These are phyloP conservation scores for Bradysia coprophila DNA, from an alignment of 1,140 invertebrate species.

Conservation along the genomic window DNA sequence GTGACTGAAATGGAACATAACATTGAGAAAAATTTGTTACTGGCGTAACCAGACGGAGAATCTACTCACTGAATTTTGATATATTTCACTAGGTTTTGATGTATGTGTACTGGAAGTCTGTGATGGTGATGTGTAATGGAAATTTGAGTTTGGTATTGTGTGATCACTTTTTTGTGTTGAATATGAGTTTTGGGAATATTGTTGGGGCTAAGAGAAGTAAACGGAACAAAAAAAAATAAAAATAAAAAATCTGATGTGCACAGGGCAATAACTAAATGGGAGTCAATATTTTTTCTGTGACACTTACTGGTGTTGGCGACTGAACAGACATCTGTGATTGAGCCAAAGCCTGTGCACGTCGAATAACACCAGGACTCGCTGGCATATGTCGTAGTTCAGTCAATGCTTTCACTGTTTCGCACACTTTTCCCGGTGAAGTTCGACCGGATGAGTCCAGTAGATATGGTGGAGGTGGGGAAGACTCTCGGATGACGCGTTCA, in stretches of 20 bases:
- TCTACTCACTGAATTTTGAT: not conserved
- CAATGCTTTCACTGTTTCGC: constrained; percentile 68
- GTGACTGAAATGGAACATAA: not conserved
- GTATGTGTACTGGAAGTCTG: not conserved
- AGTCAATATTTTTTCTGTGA: no score
- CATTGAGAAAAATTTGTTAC: not conserved
- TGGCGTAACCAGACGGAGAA: not conserved
- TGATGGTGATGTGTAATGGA: no score
- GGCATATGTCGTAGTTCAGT: constrained; percentile 72
- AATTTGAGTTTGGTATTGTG: no score
- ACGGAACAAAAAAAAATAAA: no score
- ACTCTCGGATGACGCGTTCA: constrained; percentile 32
- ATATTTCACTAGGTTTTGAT: constrained; percentile 4
- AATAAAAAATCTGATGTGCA: no score
- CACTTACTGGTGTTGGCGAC: no score
- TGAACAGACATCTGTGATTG: no score
- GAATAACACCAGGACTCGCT: constrained; percentile 57
- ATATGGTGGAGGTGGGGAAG: constrained; percentile 73
- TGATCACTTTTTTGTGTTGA: no score
- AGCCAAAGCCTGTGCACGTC: constrained; percentile 13
- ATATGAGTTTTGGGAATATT: no score
- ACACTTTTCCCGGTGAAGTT: constrained; percentile 40
- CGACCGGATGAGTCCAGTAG: constrained; percentile 35
- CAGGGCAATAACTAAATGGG: no score
- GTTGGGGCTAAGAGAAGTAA: no score